These are phyloP conservation scores for Nannoperca australis DNA, from an alignment of 2,797 vertebrate species.

Conservation along the genomic window DNA sequence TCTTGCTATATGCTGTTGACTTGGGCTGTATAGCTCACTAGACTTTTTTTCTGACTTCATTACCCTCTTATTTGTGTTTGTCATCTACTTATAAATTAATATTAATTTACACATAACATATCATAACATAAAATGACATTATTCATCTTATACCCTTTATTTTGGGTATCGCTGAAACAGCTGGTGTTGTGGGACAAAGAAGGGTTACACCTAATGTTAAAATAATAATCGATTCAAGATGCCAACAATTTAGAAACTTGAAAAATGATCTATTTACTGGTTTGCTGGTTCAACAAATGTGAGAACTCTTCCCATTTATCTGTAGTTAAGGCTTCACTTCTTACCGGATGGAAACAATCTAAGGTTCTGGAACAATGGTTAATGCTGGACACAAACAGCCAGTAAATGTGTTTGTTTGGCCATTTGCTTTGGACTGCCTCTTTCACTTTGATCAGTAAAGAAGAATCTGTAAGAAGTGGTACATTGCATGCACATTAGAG, in stretches of 20 bases:
- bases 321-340: neutral
- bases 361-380: neutral
- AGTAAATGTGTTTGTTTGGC: neutral
- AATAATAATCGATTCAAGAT: neutral
- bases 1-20: neutral
- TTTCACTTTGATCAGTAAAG: neutral
- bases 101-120: neutral
- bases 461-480: neutral
- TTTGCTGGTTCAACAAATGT: neutral
- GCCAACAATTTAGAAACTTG: neutral
- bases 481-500: neutral
- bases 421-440: neutral
- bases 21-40: neutral
- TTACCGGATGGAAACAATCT: neutral
- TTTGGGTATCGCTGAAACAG: neutral
- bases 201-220: neutral
- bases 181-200: neutral
- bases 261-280: neutral
- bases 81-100: neutral
- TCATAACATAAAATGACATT: neutral
- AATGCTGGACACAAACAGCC: neutral
- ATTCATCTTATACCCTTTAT: neutral
- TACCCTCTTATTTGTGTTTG: neutral
- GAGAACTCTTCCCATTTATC: neutral
- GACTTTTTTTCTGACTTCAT: conserved; percentile 7